Base-by-base conservation (phyloP, 2,797 vertebrate genomes). In the Mareca strepera region DNA sequence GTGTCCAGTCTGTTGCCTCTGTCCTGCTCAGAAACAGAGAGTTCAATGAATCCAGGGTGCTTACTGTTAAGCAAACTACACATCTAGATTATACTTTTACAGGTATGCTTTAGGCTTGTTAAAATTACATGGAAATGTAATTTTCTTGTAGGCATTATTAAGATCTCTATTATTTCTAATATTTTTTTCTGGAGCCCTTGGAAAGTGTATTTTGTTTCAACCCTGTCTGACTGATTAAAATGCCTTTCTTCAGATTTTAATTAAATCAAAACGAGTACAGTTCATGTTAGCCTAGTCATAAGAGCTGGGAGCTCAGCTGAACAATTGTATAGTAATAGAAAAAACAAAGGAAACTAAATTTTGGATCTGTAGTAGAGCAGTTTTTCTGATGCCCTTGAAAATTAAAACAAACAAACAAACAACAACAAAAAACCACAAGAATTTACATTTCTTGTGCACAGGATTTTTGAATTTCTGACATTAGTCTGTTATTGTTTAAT, bases 11-110 rank as follows among this genome's bases (percentile, higher is more conserved):
- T 43, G 98, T 99, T 89, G 99, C 99, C 41, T 99, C 99, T 95
- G 98, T 99, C 95, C 98, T 99, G 10, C 97, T 99, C 96, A 99
- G 99, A 96, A 99, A 99, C 98, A 98, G 99, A 86, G 99, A 99
- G 97, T 99, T 98, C 97, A 99, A 99, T 18, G 99, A 99, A 88
- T 98, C 99, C 59, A 98, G 98, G 96, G 99, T 99, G 96, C 98
- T 99, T 62, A 99, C 99, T 7, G 98, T 99, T 97, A 99, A 98
- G 96, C 99, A 98, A 50, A 89, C 92, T 17, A 96, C 98, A 60
- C 99, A 99, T 88, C 96, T 98, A 90, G 99, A 99, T 95, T 98
- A 98, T 50, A 99, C 98, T 97, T 99, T 99, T 96, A 99, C 99
- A 98, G 99, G 99, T 99, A 93, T 91, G 96, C 93, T 68, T 59